Base-by-base conservation (phyloP, 2,888 invertebrate species). In the Drosophila cyrtoloma region DNA sequence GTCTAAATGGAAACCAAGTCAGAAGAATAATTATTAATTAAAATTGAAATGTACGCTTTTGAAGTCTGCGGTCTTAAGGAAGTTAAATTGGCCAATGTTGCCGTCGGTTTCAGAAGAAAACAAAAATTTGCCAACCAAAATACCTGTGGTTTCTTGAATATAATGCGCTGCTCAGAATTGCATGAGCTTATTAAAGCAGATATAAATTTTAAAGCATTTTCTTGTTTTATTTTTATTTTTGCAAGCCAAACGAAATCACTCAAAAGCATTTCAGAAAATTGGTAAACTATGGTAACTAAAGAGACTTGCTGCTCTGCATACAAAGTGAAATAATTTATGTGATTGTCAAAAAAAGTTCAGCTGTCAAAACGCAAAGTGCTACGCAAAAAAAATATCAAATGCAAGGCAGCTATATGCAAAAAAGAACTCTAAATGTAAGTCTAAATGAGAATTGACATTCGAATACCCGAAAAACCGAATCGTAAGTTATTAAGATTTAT, bases 401-500 rank as follows among this genome's bases (percentile, higher is more conserved):
- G 37, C 33, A 52, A 12, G 10, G n/a, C 32, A n/a, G 4, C 16
- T 9, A 53, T 19, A 58, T 58, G 28, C 44, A 63, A 70, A 51
- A 58, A 58, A 26, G n/a, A 53, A 57, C 47, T 14, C 28, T 19
- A 35, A 35, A 69, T 75, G 73, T 65, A 75, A 78, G 66, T 56
- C 64, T 56, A 44, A 71, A 82, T 79, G 69, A 61, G 35, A 77
- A 66, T 64, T 64, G 61, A 19, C 50, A 33, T 42, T 39, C 58
- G 35, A 42, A 63, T 33, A 53, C 51, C 32, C 32, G 16, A 35
- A 52, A 57, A 72, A 74, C 69, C 77, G 65, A 58, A 71, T 44
- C 84, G 59, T 83, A 61, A 83, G 89, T 86, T 89, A 75, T 75
- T 77, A 28, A 73, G 71, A 81, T 77, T 82, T 71, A 70, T 53